phyloP scores from a whole-genome alignment of 2,888 invertebrate species.

The Eupeodes latifasciatus region DNA sequence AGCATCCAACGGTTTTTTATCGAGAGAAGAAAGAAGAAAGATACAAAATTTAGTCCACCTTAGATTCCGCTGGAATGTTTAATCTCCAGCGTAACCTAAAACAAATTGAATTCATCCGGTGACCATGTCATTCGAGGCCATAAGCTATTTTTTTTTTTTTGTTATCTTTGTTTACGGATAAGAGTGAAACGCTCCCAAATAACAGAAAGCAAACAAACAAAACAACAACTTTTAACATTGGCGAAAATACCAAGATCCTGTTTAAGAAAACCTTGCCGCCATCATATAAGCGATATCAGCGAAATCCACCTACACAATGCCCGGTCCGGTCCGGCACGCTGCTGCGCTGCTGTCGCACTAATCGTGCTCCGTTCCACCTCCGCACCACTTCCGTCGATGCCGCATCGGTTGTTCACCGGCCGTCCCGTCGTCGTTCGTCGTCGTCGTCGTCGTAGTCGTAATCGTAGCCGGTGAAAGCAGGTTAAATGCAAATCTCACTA shows the following conservation, averaged over 20 bases:
- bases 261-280: conserved; percentile 78
- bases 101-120: conserved; percentile 71
- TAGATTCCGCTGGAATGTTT: conserved; percentile 64
- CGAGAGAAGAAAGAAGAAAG: not conserved
- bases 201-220: not conserved
- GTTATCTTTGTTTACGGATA: conserved; percentile 73
- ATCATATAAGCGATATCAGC: conserved; percentile 9
- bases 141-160: conserved; percentile 19
- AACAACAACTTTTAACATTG: not conserved
- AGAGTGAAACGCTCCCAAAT: conserved; percentile 66
- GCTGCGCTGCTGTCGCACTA: not conserved
- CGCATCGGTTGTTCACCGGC: too few species aligned
- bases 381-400: too few species aligned
- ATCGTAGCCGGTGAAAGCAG: conserved; percentile 80
- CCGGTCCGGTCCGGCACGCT: conserved; percentile 76
- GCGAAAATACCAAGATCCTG: conserved; percentile 61
- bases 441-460: too few species aligned
- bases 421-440: too few species aligned
- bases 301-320: conserved; percentile 58
- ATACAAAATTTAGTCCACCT: conserved; percentile 51
- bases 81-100: conserved; percentile 47
- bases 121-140: conserved; percentile 70
- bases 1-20: conserved; percentile 9
- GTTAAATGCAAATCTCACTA: conserved; percentile 81
- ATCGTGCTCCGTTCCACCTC: too few species aligned